Evolutionary conservation across 2,888 invertebrate species (phyloP).

Genomic region (Callyntrura sp.): DNA sequence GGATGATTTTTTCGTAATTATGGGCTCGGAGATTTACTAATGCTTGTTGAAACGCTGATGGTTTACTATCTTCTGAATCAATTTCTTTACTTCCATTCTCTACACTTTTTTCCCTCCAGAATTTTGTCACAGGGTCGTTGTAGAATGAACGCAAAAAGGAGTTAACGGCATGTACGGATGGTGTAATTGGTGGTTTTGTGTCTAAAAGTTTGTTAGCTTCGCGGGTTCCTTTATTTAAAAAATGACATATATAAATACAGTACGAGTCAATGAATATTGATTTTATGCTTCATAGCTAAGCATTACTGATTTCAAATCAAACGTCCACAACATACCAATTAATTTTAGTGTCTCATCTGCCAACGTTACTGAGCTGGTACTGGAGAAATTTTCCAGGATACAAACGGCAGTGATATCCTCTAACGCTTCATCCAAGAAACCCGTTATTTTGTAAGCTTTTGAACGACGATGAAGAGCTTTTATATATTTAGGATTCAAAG

Average conservation of each 20-base stretch:
- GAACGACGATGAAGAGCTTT: slow-evolving; percentile 95
- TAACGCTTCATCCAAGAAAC: slow-evolving; percentile 92
- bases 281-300: not conserved
- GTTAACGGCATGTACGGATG: slow-evolving; percentile 94
- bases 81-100: slow-evolving; percentile 85
- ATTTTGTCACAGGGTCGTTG: slow-evolving; percentile 91
- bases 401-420: slow-evolving; percentile 98
- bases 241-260: no score
- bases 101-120: slow-evolving; percentile 85
- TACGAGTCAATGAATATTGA: slow-evolving; percentile 38
- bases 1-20: slow-evolving; percentile 78
- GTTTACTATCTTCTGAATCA: slow-evolving; percentile 4
- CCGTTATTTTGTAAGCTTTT: slow-evolving; percentile 92
- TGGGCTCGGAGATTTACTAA: slow-evolving; percentile 67
- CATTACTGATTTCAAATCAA: no score
- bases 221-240: slow-evolving; percentile 86
- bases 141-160: slow-evolving; percentile 93
- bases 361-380: slow-evolving; percentile 91
- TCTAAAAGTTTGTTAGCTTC: slow-evolving; percentile 92
- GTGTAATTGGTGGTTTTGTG: slow-evolving; percentile 90
- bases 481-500: slow-evolving; percentile 93
- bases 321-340: slow-evolving; percentile 89
- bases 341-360: slow-evolving; percentile 96
- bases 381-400: slow-evolving; percentile 95
- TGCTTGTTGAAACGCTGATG: slow-evolving; percentile 79